These are phyloP conservation scores for Bruchidius siliquastri DNA, from an alignment of 2,888 invertebrate genomes.

Conservation along the genomic window DNA sequence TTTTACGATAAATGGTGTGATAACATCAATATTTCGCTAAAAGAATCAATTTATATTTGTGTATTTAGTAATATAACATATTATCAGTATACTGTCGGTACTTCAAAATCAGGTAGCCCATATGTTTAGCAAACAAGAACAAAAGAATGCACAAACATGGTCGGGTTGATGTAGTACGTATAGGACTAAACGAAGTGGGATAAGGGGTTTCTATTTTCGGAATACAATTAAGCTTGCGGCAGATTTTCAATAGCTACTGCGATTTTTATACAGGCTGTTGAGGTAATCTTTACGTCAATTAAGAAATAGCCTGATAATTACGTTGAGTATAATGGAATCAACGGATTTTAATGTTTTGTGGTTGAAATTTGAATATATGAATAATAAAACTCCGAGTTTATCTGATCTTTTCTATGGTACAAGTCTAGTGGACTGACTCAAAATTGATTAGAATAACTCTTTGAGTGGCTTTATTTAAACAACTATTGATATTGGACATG, in stretches of 20 bases:
- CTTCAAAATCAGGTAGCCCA: constrained; percentile 19
- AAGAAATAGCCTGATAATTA: neutral
- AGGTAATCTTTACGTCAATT: neutral
- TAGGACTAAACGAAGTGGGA: neutral
- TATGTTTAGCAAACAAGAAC: constrained; percentile 10
- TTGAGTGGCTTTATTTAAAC: no score
- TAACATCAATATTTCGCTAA: no score
- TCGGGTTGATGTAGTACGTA: neutral
- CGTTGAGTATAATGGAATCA: neutral
- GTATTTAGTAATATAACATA: neutral
- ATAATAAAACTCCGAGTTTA: neutral
- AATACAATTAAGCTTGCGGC: neutral
- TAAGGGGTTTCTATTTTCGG: neutral
- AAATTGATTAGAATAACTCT: no score
- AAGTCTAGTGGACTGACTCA: no score
- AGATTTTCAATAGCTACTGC: neutral
- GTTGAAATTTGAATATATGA: neutral
- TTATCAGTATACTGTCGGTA: constrained; percentile 13
- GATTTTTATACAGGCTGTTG: neutral
- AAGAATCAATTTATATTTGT: neutral
- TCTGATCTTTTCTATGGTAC: no score
- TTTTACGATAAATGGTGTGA: no score
- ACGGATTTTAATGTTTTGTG: neutral
- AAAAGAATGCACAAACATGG: neutral
- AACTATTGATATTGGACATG: no score